Evolutionary conservation across 2,888 invertebrate genomes (phyloP), one percentile per base, ranked within the genome.

Genomic region (Amblyjoppa proteus): DNA sequence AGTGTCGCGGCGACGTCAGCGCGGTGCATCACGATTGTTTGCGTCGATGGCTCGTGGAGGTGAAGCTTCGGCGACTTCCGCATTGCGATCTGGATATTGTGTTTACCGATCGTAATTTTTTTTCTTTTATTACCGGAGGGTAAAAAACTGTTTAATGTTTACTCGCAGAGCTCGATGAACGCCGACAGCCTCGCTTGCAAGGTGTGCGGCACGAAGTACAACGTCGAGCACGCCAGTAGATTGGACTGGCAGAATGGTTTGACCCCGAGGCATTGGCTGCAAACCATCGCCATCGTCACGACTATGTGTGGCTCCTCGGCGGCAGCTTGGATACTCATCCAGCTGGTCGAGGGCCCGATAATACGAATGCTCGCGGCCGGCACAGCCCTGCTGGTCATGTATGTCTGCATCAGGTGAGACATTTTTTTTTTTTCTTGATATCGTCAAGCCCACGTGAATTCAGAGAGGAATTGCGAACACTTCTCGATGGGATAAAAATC

Each of bases 21-120:
- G 97, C 97, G 45, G 98, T 98, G 73, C 98, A 98, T 94, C 98
- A 98, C 93, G 97, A 98, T 93, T 98, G 98, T 93, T 95, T 98
- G 78, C 96, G 97, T 85, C 96, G 97, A 86, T 98, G 98, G 98
- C 96, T 98, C 0, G 97, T 98, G 77, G 98, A 98, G 95, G 98
- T 97, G 87, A 88, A 93, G 86, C 61, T 45, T 45, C 31, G 0
- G 56, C 34, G 1, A 58, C 3, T 56, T 28, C 58, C 25, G 11
- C 11, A 13, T 11, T 25, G 25, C 28, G 11, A 45, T 2, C 13
- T 11, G 3, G 9, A 56, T 9, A 56, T 58, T 13, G 34, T 31
- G 13, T 16, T 61, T 31, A 0, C 6, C 6, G 6, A 31, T 61
- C 16, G n/a, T 16, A 31, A 31, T 61, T 31, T n/a, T 31, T 61